Conservation (phyloP, 2,797 vertebrate genomes). For the Denticeps clupeoides region DNA sequence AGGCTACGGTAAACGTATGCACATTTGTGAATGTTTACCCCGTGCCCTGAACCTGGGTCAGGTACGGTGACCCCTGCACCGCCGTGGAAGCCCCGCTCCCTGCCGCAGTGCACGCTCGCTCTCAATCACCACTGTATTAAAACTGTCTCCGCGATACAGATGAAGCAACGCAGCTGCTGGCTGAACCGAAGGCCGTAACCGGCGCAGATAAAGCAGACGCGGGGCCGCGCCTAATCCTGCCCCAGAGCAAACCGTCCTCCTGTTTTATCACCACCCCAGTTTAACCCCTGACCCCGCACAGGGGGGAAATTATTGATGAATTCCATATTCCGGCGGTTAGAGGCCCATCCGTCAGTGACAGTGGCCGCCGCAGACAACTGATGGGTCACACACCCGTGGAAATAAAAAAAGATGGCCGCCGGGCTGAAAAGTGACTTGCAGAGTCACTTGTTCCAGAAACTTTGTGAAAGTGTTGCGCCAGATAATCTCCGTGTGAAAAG, state of each 20-base stretch:
- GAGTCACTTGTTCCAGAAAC: conserved; percentile 42
- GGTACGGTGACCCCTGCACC: conserved; percentile 48
- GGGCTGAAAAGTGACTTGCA: conserved; percentile 19
- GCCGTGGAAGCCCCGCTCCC: conserved; percentile 49
- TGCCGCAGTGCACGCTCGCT: conserved; percentile 39
- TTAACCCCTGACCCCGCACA: conserved; percentile 69
- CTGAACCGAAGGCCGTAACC: conserved; percentile 36
- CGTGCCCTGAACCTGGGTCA: conserved; percentile 47
- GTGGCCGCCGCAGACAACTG: conserved; percentile 4
- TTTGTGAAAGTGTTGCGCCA: conserved; percentile 56
- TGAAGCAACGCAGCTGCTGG: conserved; percentile 57
- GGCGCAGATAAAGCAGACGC: conserved; percentile 4
- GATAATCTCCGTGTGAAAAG: conserved; percentile 74
- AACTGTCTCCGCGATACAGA: conserved; percentile 57
- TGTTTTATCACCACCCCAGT: conserved; percentile 68
- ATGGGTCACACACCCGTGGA: conserved; percentile 4
- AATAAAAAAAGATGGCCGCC: conserved; percentile 5
- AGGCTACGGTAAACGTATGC: conserved; percentile 38
- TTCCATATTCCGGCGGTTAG: conserved; percentile 72
- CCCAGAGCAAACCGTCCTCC: conserved; percentile 49
- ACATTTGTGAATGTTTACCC: conserved; percentile 52
- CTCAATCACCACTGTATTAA: conserved; percentile 46
- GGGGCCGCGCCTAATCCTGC: conserved; percentile 28
- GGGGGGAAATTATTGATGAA: conserved; percentile 68
- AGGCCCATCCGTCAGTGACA: conserved; percentile 65